These are phyloP conservation scores for Podotricha telesiphe DNA, from an alignment of 2,888 invertebrate species.

Conservation along the genomic window DNA sequence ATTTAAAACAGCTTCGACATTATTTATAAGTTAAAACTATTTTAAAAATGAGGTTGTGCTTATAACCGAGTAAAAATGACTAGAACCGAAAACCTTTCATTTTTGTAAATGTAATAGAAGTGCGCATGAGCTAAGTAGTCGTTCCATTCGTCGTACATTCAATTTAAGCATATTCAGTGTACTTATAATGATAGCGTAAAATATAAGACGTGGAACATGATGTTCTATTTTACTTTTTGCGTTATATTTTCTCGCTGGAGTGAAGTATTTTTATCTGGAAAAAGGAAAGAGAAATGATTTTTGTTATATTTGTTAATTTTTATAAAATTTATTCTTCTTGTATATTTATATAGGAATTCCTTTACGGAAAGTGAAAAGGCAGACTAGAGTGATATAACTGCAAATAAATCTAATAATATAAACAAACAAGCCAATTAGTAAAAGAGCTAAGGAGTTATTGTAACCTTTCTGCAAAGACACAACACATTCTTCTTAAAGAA, in stretches of 20 bases:
- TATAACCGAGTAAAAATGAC: not conserved
- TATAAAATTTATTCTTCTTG: too few relatives aligned
- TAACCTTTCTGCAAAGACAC: not conserved
- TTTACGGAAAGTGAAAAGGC: too few relatives aligned
- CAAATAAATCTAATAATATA: too few relatives aligned
- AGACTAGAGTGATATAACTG: too few relatives aligned
- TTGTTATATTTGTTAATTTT: too few relatives aligned
- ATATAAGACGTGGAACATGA: conserved; percentile 7
- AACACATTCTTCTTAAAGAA: not conserved
- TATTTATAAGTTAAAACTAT: not conserved
- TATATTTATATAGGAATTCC: too few relatives aligned
- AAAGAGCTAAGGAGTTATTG: too few relatives aligned
- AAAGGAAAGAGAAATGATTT: not conserved
- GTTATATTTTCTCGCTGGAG: not conserved
- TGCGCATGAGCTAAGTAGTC: conserved; percentile 1
- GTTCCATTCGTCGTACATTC: conserved; percentile 1
- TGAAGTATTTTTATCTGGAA: not conserved
- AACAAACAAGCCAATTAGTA: too few relatives aligned
- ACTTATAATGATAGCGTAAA: conserved; percentile 9
- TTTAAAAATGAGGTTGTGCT: conserved; percentile 3
- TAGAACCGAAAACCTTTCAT: not conserved
- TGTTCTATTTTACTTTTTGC: not conserved
- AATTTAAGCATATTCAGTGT: conserved; percentile 4
- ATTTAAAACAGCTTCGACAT: not conserved
- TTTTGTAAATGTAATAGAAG: conserved; percentile 14